phyloP scores from a whole-genome alignment of 2,797 vertebrate genomes.

The Sebastes baramenuke region DNA sequence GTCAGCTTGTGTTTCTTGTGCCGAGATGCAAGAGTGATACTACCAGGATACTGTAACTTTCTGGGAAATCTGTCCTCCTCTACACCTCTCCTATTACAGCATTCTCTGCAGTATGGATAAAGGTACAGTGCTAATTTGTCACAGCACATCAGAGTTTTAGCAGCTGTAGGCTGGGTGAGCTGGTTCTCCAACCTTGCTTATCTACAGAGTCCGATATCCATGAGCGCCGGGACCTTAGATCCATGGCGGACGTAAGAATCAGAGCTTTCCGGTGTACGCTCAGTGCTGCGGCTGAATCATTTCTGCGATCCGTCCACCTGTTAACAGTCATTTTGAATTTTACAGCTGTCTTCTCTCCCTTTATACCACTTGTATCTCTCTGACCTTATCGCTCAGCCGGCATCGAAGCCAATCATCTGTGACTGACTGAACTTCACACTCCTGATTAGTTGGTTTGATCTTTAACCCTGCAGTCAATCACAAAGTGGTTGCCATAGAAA shows the following conservation, averaged over 20 bases:
- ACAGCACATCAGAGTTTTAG: slow-evolving; percentile 8
- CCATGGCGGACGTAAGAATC: neutral
- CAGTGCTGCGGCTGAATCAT: neutral
- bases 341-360: slow-evolving; percentile 7
- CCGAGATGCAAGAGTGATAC: slow-evolving; percentile 7
- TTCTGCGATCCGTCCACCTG: neutral
- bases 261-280: neutral
- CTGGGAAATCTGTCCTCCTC: slow-evolving; percentile 11
- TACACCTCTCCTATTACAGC: slow-evolving; percentile 23
- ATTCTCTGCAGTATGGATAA: slow-evolving; percentile 6
- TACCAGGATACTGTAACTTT: slow-evolving; percentile 12
- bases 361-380: slow-evolving; percentile 17
- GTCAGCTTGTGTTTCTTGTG: slow-evolving; percentile 39
- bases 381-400: slow-evolving; percentile 16
- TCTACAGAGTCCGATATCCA: slow-evolving; percentile 46
- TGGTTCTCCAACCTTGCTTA: neutral
- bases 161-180: neutral
- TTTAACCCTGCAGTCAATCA: slow-evolving; percentile 42
- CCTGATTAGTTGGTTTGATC: slow-evolving; percentile 53
- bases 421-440: slow-evolving; percentile 59
- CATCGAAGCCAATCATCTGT: slow-evolving; percentile 9
- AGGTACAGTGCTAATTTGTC: slow-evolving; percentile 12
- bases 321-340: neutral
- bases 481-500: neutral
- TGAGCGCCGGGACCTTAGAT: slow-evolving; percentile 11